Percentiles rank a stretch among this genome's conserved stretches.
Conservation (phyloP, 30 jellyfish, hydroid and myxozoan genomes). For the Aurelia aurita complex sp. Pacific region DNA sequence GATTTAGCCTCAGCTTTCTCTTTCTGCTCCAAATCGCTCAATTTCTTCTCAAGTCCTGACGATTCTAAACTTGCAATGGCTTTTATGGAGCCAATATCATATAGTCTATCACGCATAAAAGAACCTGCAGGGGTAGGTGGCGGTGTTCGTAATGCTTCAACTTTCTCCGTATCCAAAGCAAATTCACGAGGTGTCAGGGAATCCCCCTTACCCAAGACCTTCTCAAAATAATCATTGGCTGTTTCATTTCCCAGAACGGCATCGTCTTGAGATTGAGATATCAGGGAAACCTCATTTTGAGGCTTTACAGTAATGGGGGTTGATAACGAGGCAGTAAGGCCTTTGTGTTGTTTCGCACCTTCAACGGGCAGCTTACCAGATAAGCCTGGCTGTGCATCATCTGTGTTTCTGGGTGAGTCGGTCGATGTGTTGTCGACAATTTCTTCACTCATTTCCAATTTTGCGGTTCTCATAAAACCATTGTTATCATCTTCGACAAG, state of each 20-base stretch:
- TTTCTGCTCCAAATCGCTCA: neutral
- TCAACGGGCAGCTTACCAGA: too few relatives aligned
- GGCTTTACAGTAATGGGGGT: too few relatives aligned
- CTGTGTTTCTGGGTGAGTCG: neutral
- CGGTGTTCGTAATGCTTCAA: conserved; percentile 32
- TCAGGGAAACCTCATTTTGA: neutral
- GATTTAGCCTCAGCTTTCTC: neutral
- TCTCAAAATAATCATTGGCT: conserved; percentile 23
- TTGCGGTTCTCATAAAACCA: conserved; percentile 24
- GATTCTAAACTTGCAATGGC: neutral
- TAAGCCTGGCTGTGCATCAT: too few relatives aligned
- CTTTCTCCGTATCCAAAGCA: neutral
- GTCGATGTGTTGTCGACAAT: neutral
- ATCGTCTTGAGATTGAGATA: neutral
- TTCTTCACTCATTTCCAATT: conserved; percentile 41
- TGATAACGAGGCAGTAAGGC: too few relatives aligned
- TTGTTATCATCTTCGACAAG: conserved; percentile 55
- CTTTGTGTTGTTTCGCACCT: too few relatives aligned
- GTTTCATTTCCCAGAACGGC: neutral
- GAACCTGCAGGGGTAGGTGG: conserved; percentile 52
- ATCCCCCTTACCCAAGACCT: conserved; percentile 37
- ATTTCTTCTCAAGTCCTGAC: conserved; percentile 27
- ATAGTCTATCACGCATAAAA: neutral
- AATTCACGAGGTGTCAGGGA: conserved; percentile 20
- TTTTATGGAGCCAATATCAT: neutral